Percentiles rank a stretch among this genome's conserved stretches.
Evolutionary conservation across 2,113 vertebrate species (phyloP).

Genomic region (Entosphenus tridentatus): DNA sequence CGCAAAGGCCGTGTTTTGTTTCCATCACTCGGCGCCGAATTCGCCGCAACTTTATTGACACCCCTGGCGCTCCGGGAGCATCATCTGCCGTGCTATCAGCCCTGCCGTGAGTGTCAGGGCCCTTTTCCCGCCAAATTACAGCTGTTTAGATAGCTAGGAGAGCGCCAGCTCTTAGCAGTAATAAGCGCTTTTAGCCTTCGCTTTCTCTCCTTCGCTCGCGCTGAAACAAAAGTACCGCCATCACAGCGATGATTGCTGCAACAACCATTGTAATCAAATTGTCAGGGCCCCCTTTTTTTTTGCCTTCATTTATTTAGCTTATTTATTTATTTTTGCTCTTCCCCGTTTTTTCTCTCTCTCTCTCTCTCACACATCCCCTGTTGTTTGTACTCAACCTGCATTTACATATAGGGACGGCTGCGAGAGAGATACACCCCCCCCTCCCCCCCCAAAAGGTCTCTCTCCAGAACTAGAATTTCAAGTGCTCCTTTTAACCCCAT

Average conservation of each 20-base stretch:
- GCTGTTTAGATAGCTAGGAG: conserved; percentile 4
- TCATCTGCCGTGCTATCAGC: conserved; percentile 5
- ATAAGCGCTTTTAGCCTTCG: conserved; percentile 3
- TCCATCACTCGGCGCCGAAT: neutral
- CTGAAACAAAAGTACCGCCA: conserved; percentile 2
- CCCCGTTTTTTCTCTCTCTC: too few species aligned
- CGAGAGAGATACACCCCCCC: too few species aligned
- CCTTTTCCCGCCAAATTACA: conserved; percentile 7
- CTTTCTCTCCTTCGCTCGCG: neutral
- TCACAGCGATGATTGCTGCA: conserved; percentile 6
- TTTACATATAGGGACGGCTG: too few species aligned
- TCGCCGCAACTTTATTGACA: conserved; percentile 1
- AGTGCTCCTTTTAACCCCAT: too few species aligned
- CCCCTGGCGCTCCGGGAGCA: neutral
- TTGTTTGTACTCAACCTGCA: too few species aligned
- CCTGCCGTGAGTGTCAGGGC: neutral
- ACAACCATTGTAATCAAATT: conserved; percentile 6
- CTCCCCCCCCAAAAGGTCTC: too few species aligned
- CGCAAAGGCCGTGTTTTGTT: conserved; percentile 6
- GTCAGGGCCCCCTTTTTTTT: neutral
- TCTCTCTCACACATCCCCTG: too few species aligned
- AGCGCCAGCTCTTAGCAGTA: conserved; percentile 2
- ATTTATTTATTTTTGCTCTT: too few species aligned
- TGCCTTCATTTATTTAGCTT: too few species aligned
- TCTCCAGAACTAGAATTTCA: too few species aligned